phyloP scores from a whole-genome alignment of 2,888 invertebrate species.

The Acrobasis repandana region DNA sequence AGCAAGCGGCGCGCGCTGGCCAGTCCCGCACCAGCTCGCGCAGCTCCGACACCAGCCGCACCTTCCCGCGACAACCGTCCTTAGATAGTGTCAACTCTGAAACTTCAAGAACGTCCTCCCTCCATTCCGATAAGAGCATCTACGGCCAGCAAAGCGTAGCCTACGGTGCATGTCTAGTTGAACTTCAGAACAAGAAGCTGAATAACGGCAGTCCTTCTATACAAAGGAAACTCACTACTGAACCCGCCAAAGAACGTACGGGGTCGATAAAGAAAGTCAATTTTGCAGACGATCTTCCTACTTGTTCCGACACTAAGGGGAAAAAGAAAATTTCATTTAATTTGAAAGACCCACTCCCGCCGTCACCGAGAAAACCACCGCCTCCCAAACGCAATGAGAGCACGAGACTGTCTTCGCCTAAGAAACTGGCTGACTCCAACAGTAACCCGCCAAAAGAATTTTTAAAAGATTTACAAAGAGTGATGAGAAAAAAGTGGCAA shows the following conservation, averaged over 20 bases:
- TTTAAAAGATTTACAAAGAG: conserved; percentile 93
- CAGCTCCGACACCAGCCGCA: conserved; percentile 58
- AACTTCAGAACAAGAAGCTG: conserved; percentile 80
- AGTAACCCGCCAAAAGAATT: conserved; percentile 92
- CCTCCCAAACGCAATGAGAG: conserved; percentile 90
- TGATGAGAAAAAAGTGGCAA: conserved; percentile 97
- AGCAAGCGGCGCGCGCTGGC: conserved; percentile 62
- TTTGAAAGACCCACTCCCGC: conserved; percentile 77
- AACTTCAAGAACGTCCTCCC: conserved; percentile 69
- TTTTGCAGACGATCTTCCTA: conserved; percentile 83
- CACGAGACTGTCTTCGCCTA: conserved; percentile 89
- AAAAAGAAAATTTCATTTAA: conserved; percentile 86
- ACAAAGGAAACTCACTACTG: conserved; percentile 62
- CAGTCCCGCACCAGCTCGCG: conserved; percentile 63
- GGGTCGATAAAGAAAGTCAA: conserved; percentile 81
- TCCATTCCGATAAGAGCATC: conserved; percentile 68
- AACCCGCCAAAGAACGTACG: conserved; percentile 69
- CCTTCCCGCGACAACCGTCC: conserved; percentile 82
- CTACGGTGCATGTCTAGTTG: conserved; percentile 80
- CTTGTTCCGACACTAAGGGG: conserved; percentile 71
- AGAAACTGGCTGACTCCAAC: conserved; percentile 87
- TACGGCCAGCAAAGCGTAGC: conserved; percentile 63
- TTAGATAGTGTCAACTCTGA: conserved; percentile 81
- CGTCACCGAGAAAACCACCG: conserved; percentile 86
- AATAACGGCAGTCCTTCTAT: conserved; percentile 63